Conservation (phyloP, 2,113 vertebrate species). For the Spilogale gracilis region DNA sequence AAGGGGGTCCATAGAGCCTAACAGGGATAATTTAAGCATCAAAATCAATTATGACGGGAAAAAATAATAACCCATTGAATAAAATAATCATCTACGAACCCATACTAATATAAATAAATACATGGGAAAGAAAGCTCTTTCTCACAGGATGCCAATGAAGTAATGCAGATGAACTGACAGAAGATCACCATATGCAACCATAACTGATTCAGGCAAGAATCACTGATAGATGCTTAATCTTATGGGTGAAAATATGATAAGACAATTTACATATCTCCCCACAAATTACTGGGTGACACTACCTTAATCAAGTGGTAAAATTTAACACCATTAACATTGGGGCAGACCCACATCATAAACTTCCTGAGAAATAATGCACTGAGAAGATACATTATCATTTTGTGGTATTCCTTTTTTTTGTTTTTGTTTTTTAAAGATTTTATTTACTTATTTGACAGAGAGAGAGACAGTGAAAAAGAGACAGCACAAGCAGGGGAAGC, state of each 20-base stretch:
- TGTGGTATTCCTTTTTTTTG: background rate
- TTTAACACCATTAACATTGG: background rate
- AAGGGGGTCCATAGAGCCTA: background rate
- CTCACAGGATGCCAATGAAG: conserved; percentile 42
- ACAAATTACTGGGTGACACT: conserved; percentile 28
- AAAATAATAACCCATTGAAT: background rate
- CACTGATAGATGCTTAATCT: background rate
- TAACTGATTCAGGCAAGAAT: background rate
- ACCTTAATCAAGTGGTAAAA: conserved; percentile 24
- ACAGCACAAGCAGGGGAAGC: no score
- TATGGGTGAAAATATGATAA: background rate
- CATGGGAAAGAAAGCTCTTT: background rate
- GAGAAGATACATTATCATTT: background rate
- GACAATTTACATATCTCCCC: background rate
- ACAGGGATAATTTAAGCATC: background rate
- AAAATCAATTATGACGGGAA: conserved; percentile 44
- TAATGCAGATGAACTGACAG: conserved; percentile 30
- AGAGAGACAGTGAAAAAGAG: no score
- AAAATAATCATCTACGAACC: conserved; percentile 18
- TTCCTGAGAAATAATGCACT: background rate
- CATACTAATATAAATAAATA: conserved; percentile 10
- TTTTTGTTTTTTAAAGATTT: no score
- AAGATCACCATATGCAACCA: conserved; percentile 3
- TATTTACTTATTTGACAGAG: no score
- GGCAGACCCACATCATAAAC: background rate